Base-by-base conservation (phyloP, 2,113 vertebrate species). In the Lanius ludovicianus region DNA sequence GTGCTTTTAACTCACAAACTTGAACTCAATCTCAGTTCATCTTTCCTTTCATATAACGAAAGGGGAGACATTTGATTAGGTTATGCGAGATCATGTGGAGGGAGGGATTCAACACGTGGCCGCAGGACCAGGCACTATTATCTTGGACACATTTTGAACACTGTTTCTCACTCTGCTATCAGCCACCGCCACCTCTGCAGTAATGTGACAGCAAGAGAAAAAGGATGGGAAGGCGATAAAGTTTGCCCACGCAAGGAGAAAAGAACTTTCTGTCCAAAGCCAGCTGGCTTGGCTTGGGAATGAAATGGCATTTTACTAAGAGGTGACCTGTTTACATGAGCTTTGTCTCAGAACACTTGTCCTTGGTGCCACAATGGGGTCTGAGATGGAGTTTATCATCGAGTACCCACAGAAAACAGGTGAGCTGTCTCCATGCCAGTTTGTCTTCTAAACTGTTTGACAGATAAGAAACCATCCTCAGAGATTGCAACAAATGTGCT, bases 251-350 rank as follows among this genome's bases (percentile, higher is more conserved):
- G 91, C 96, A 94, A 97, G 98, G 94, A 96, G 93, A 94, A 97
- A 93, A 97, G 97, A 97, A 96, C 95, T 97, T 97, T 94, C 69
- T 93, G 88, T 98, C 96, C 95, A 97, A 97, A 98, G 98, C 98
- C 98, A 98, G 98, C 98, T 98, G 98, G 97, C 97, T 98, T 97
- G 97, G 97, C 98, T 98, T 98, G 98, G 97, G 97, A 96, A 89
- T 92, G 81, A 84, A 81, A 64, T 59, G 76, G 84, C 87, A 60
- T 84, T 63, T 92, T 33, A 88, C 77, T 18, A 9, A 7, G 30
- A 87, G 57, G 76, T 92, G 95, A 97, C 81, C 69, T 77, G 81
- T 83, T 91, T 96, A 39, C 64, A 35, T 50, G n/a, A 59, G 71
- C 80, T 84, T 33, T 83, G 60, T 79, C 86, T 86, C 84, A 60